phyloP scores from a whole-genome alignment of 2,797 vertebrate species.

The Mus minutoides region DNA sequence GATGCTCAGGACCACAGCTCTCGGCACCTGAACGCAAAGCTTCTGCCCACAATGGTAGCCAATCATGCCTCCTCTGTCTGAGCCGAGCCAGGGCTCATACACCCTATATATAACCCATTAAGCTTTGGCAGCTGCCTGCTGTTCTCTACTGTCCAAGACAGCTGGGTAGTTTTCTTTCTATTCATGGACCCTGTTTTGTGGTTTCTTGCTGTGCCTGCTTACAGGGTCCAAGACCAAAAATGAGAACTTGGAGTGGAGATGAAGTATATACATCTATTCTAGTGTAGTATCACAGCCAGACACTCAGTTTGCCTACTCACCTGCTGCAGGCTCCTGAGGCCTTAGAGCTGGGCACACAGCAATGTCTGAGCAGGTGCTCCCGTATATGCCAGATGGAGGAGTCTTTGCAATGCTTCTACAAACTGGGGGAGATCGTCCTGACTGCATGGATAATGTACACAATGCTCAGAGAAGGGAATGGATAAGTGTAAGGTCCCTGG shows the following conservation, averaged over 20 bases:
- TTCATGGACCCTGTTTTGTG: not conserved
- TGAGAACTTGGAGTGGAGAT: not conserved
- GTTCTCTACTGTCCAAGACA: not conserved
- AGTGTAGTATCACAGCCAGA: not conserved
- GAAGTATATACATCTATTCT: not conserved
- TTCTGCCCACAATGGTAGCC: not conserved
- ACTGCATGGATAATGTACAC: not conserved
- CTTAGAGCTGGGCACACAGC: too few relatives aligned
- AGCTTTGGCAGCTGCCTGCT: not conserved
- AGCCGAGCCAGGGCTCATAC: too few relatives aligned
- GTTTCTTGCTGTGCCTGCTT: not conserved
- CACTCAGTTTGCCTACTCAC: not conserved
- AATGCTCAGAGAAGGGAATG: not conserved
- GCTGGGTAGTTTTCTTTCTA: not conserved
- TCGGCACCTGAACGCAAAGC: not conserved
- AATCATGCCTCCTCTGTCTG: not conserved
- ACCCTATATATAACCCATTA: not conserved
- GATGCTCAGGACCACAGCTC: not conserved
- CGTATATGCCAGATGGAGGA: not conserved
- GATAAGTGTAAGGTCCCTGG: not conserved
- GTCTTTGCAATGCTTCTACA: not conserved
- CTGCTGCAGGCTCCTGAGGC: too few relatives aligned
- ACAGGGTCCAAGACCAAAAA: not conserved
- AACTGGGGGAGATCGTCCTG: not conserved
- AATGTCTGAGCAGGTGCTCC: not conserved